Conservation (phyloP, 2,888 invertebrate genomes). For the Drosophila nr. perissopoda region DNA sequence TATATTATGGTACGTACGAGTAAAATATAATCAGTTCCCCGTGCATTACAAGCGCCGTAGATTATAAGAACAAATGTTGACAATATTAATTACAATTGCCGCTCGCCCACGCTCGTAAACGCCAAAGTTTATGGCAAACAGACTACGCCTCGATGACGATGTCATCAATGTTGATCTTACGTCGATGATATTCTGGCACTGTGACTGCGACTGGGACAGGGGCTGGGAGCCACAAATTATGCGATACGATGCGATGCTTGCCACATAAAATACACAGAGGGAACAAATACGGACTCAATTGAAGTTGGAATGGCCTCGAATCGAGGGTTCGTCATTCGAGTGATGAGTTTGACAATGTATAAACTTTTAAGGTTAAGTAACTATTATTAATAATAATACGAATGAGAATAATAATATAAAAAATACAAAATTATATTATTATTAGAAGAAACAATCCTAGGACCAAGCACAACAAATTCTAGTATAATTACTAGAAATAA, state of each 20-base stretch:
- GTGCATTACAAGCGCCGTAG: conserved; percentile 40
- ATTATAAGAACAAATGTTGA: conserved; percentile 59
- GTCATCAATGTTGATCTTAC: conserved; percentile 30
- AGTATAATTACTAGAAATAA: background rate
- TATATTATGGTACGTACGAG: conserved; percentile 3
- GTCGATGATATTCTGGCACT: conserved; percentile 4
- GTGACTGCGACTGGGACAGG: background rate
- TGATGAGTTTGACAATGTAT: background rate
- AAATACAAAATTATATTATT: background rate
- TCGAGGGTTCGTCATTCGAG: background rate
- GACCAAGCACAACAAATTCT: background rate
- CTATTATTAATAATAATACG: background rate
- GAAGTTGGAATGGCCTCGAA: background rate
- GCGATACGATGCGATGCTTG: background rate
- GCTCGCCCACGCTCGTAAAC: conserved; percentile 52
- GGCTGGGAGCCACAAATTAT: background rate
- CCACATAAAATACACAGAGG: background rate
- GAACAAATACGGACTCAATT: background rate
- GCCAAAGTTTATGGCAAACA: conserved; percentile 68
- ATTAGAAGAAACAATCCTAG: background rate
- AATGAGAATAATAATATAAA: background rate
- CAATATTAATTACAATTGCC: conserved; percentile 56
- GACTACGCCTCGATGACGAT: conserved; percentile 40
- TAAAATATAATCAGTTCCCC: conserved; percentile 37
- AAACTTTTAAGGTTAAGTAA: background rate